A percentile compares a stretch with the other conserved stretches of the same genome.
Evolutionary conservation across 2,113 vertebrate species (phyloP).

Genomic region (Strix uralensis): DNA sequence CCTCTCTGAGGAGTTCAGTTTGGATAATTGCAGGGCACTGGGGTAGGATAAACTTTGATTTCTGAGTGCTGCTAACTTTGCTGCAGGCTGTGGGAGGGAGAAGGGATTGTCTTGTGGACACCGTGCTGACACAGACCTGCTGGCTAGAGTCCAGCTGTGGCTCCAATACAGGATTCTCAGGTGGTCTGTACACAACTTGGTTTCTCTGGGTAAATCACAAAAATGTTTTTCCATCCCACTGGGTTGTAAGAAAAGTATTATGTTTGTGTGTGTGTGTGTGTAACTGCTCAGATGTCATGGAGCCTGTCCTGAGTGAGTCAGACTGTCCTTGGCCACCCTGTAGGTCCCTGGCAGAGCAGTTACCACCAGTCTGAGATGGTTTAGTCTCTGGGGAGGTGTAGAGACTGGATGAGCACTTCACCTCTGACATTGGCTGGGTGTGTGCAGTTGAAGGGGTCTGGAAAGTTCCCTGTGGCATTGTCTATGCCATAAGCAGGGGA

Average conservation of each 20-base stretch:
- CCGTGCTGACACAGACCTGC: accelerated
- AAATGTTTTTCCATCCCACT: background rate
- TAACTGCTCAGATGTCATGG: accelerated
- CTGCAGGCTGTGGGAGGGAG: background rate
- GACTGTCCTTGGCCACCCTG: accelerated
- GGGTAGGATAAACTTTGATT: background rate
- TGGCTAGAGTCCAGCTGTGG: background rate
- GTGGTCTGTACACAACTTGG: background rate
- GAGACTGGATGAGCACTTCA: background rate
- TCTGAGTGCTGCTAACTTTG: background rate
- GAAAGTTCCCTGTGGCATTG: background rate
- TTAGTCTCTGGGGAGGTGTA: background rate
- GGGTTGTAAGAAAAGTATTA: background rate
- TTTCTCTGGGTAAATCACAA: background rate
- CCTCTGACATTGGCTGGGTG: background rate
- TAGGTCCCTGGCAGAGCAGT: background rate
- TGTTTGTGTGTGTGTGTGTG: background rate
- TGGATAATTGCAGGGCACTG: background rate
- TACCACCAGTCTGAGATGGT: background rate
- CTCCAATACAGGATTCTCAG: background rate
- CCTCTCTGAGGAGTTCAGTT: background rate
- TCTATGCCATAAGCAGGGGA: background rate
- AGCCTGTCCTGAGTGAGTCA: accelerated
- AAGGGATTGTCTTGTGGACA: background rate
- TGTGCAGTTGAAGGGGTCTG: background rate